Percentiles rank a stretch among this genome's conserved stretches.
Conservation (phyloP, 2,113 vertebrate species). For the Ia io region DNA sequence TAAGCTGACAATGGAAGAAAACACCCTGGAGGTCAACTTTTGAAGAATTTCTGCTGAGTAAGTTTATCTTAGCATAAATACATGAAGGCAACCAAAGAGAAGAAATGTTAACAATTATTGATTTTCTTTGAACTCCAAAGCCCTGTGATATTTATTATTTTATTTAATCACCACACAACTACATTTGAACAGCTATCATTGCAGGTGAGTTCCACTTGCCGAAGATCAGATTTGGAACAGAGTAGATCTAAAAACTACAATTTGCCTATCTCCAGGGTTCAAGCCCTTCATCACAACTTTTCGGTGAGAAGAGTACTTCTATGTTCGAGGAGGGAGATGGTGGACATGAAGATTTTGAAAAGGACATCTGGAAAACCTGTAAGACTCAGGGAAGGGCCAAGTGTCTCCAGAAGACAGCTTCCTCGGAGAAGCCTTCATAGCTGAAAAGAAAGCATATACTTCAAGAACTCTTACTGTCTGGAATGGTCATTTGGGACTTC, state of each 20-base stretch:
- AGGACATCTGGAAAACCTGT: not conserved
- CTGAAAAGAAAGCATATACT: not conserved
- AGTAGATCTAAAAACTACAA: not conserved
- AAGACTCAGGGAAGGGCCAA: not conserved
- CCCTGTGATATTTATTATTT: not conserved
- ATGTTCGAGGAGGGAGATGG: not conserved
- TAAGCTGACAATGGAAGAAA: not conserved
- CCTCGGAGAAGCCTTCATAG: not conserved
- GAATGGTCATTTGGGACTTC: not conserved
- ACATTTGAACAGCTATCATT: not conserved
- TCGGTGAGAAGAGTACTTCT: not conserved
- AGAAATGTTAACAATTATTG: not conserved
- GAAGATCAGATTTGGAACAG: not conserved
- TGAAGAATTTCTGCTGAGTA: not conserved
- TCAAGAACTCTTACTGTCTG: not conserved
- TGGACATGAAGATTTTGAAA: slow-evolving; percentile 4
- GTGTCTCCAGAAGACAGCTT: not conserved
- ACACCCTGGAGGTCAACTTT: not conserved
- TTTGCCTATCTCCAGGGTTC: not conserved
- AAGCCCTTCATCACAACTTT: not conserved
- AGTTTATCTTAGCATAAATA: not conserved
- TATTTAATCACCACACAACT: not conserved
- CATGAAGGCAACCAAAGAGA: not conserved
- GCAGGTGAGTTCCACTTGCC: not conserved
- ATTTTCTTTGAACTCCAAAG: slow-evolving; percentile 39